Evolutionary conservation across 2,113 vertebrate species (phyloP), one percentile per base, ranked within the genome.

Genomic region (Chaetodon trifascialis): DNA sequence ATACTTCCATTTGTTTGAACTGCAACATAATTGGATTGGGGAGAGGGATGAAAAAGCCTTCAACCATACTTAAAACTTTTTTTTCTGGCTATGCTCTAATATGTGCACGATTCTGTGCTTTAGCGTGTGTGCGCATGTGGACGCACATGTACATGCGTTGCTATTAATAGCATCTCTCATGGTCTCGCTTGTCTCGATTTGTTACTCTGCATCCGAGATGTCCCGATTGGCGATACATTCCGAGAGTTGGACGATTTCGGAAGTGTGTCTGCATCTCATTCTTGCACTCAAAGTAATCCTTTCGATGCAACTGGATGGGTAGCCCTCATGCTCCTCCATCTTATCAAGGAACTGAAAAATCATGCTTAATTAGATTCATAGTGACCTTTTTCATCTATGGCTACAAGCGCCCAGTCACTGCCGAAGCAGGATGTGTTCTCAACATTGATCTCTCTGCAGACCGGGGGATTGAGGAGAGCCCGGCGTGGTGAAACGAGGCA

Each of bases 11-110:
- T 94, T 94, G 94, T 93, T 91, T 94, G 90, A 94, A 92, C 86
- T 88, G 73, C 78, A 90, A 73, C 89, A 90, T 94, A 94, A 95
- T 95, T 94, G 93, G 94, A 95, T 94, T 94, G 94, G 78, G 88
- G 68, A 88, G 66, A 88, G 52, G 91, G 84, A 93, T 92, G 88
- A 94, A 94, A 93, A 94, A 90, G 89, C 90, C 92, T 91, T 94
- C 89, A 94, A 94, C 90, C 91, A 77, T 88, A 80, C 89, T 91
- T 90, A 86, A 92, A 93, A 92, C 84, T 87, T 87, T 72, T 76
- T 25, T 44, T 55, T 55, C 69, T 51, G 12, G 47, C 60, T 25
- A 42, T 80, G 52, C n/a, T 83, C 65, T 82, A 73, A 85, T 70
- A 68, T 80, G 73, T 78, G 80, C 79, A 64, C 10, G 56, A 60